These are phyloP conservation scores for Neofelis nebulosa DNA, from an alignment of 2,113 vertebrate genomes.

Conservation along the genomic window DNA sequence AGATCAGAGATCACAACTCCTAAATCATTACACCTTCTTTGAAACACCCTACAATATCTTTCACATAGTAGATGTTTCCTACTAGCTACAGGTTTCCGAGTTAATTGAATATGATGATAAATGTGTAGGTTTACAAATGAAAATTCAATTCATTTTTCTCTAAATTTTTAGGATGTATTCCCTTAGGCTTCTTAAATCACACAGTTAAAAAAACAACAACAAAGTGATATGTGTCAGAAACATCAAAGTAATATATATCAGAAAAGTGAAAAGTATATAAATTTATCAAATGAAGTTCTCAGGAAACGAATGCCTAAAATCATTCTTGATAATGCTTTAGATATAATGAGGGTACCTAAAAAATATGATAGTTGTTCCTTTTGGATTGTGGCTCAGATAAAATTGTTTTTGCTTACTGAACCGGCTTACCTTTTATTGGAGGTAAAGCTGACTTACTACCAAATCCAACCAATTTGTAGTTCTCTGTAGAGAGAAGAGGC, in stretches of 20 bases:
- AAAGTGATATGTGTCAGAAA: conserved; percentile 11
- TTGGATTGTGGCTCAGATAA: background rate
- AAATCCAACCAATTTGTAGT: background rate
- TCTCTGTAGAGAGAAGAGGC: background rate
- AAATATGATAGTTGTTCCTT: background rate
- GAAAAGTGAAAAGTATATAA: conserved; percentile 21
- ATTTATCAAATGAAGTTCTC: conserved; percentile 1
- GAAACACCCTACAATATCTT: background rate
- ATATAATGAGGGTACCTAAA: background rate
- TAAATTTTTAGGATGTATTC: background rate
- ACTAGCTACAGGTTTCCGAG: background rate
- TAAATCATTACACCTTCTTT: background rate
- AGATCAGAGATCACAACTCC: background rate
- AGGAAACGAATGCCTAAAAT: background rate
- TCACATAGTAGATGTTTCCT: background rate
- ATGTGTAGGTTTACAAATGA: background rate
- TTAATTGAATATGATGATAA: background rate
- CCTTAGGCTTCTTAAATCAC: background rate
- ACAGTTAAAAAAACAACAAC: background rate
- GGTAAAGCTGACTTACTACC: background rate
- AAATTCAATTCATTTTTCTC: background rate
- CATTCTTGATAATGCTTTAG: background rate
- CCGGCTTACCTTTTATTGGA: background rate
- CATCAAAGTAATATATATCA: conserved; percentile 29
- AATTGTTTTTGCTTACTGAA: conserved; percentile 12